Base-by-base conservation (phyloP, 2,113 vertebrate genomes). In the Saccopteryx leptura region DNA sequence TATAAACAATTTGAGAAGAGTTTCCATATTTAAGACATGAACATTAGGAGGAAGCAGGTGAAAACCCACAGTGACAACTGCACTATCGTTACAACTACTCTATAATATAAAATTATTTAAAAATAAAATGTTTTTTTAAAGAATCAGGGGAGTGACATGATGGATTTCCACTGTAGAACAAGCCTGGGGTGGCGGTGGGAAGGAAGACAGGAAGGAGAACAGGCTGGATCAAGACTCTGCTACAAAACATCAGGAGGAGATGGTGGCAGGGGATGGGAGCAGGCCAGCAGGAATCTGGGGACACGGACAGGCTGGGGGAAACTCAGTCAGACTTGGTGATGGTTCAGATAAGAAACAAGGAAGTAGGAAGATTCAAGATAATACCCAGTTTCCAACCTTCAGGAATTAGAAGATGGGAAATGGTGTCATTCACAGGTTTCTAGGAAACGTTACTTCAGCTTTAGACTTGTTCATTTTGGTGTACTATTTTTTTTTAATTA, bases 71-170 rank as follows among this genome's bases (percentile, higher is more conserved):
- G 4, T 61, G 58, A 50, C 28, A 56, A 75, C 11, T 26, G 13
- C 61, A 39, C 66, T 58, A 2, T 50, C 48, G 84, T 61, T 71
- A 15, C 7, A 76, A 23, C 19, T 72, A 33, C 65, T 66, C 60
- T 93, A 1, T 85, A 65, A 84, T 13, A 71, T 18, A 78, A 48
- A 95, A 74, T 79, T 79, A 54, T 75, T 93, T 92, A 54, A 50
- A 39, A 83, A 93, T 85, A 60, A 74, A 68, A 66, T 50, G 83
- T 24, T 50, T 17, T 18, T 54, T 79, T 60, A 90, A 19, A 31
- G 12, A 75, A 69, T 60, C 7, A 63, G 2, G 26, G 10, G 17
- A 31, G 5, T 31, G 15, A 79, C 31, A 15, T 54, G 52, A 39
- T 23, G 52, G 39, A 71, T 33, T 75, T 61, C 52, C 12, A 12